phyloP scores from a whole-genome alignment of 2,888 invertebrate species.

The Polietes domitor region DNA sequence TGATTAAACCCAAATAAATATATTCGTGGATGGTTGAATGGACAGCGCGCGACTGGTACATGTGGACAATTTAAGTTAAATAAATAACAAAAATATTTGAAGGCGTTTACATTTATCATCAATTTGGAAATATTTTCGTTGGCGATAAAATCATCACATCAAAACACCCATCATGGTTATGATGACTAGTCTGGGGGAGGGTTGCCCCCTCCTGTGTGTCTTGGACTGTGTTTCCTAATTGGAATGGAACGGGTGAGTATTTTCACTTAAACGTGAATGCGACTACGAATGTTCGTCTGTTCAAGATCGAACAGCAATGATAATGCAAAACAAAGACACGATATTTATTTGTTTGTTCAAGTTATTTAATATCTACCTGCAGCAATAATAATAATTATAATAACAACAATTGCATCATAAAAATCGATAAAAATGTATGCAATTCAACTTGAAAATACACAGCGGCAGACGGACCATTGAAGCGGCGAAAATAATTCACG shows the following conservation, averaged over 20 bases:
- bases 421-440: constrained; percentile 35
- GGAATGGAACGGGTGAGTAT: not conserved
- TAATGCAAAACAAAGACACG: constrained; percentile 26
- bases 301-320: constrained; percentile 6
- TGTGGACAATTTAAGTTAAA: not conserved
- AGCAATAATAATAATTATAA: constrained; percentile 49
- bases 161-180: not conserved
- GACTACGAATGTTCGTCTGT: not conserved
- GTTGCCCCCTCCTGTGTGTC: too few species aligned
- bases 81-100: constrained; percentile 36
- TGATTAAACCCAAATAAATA: not conserved
- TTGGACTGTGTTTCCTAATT: not conserved
- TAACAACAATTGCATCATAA: constrained; percentile 61
- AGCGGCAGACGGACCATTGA: not conserved
- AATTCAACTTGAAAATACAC: constrained; percentile 1
- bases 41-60: not conserved
- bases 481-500: constrained; percentile 7
- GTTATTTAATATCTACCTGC: constrained; percentile 56
- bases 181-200: not conserved
- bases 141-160: not conserved
- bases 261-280: constrained; percentile 42
- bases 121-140: constrained; percentile 11
- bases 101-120: constrained; percentile 26
- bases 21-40: not conserved
- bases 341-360: constrained; percentile 25